Evolutionary conservation across 2,888 invertebrate genomes (phyloP), one percentile per base, ranked within the genome.

Genomic region (Melieria omissa): DNA sequence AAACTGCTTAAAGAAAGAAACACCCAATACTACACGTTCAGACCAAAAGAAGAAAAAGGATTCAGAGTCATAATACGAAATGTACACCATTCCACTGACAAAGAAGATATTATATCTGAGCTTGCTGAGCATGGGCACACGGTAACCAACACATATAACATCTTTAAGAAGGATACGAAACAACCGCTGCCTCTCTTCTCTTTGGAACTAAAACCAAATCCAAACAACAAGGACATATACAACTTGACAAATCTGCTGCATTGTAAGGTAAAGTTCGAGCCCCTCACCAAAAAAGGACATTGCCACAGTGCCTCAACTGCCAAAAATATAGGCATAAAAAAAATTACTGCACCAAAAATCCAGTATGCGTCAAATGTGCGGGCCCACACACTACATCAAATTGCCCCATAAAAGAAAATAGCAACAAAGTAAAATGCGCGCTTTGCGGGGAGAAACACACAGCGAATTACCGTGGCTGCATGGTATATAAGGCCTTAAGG

Each of bases 221-320:
- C 55, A 45, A 70, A 70, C 46, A 71, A 71, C 52, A 71, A 66
- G 54, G 44, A 66, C 44, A 71, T 67, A 29, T 58, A 57, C 16
- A 7, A 16, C 42, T 57, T 72, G n/a, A 64, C 67, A 2, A 46
- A 68, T 14, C 45, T 72, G 45, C 5, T 57, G 49, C 66, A 67
- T 42, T 72, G 61, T 42, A 72, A 62, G 57, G 63, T 67, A 45
- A 46, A 16, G 10, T 67, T 68, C 45, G 67, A 72, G 16, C 66
- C 61, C 66, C 61, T 3, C 71, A 60, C 44, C 54, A 71, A 66
- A 71, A 66, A 68, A 66, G 62, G 62, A 45, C 14, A 14, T 49
- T 67, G 16, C 72, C 67, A 9, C 72, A 72, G 45, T 72, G 65
- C 49, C 44, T 69, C 12, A 69, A 55, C 46, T 72, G 29, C 29